Percentiles rank a stretch among this genome's conserved stretches.
Evolutionary conservation across 2,797 vertebrate species (phyloP).

Genomic region (Chaetophractus vellerosus): DNA sequence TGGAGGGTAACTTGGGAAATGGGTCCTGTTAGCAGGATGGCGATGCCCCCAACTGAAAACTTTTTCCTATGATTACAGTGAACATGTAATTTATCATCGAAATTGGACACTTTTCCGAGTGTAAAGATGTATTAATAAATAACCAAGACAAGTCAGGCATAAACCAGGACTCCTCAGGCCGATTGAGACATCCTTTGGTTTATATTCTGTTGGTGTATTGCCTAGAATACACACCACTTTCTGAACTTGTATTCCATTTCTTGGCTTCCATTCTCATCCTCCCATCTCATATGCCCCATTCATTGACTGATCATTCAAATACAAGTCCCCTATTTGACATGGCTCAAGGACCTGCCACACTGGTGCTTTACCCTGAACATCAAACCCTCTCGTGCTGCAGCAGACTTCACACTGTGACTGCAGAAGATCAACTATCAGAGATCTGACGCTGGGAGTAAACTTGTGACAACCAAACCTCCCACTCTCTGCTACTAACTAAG

Average conservation of each 20-base stretch:
- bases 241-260: neutral
- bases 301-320: neutral
- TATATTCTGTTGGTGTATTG: neutral
- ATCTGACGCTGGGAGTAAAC: neutral
- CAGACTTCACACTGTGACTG: neutral
- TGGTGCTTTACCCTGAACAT: neutral
- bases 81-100: neutral
- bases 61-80: slow-evolving; percentile 31
- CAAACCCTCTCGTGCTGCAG: neutral
- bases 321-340: neutral
- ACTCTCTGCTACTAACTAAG: neutral
- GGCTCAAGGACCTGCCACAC: neutral
- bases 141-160: neutral
- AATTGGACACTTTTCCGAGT: neutral
- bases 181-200: neutral
- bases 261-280: neutral
- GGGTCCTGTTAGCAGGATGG: neutral
- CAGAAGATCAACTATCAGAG: slow-evolving; percentile 23
- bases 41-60: too few species aligned
- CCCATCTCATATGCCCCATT: neutral
- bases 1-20: neutral
- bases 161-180: neutral
- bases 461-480: neutral
- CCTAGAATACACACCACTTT: neutral
- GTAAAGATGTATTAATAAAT: neutral